Percentiles rank a stretch among this genome's conserved stretches.
These are phyloP conservation scores for Caenorhabditis wallacei DNA, from an alignment of 2,888 invertebrate genomes.

Conservation along the genomic window DNA sequence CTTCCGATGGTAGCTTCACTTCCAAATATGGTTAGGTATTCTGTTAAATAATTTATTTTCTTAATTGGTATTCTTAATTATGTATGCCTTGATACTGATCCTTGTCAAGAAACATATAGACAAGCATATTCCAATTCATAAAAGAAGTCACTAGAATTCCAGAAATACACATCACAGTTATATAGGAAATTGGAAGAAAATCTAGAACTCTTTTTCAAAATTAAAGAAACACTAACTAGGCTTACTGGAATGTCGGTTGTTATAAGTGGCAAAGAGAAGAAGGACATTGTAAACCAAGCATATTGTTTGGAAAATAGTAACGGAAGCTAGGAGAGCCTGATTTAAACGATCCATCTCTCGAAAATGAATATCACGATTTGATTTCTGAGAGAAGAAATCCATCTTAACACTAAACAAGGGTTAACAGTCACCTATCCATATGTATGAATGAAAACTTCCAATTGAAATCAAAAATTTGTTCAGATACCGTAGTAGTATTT, in stretches of 20 bases:
- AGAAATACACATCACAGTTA: not conserved
- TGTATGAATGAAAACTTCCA: too few relatives aligned
- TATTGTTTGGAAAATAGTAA: not conserved
- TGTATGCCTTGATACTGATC: constrained; percentile 27
- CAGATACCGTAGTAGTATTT: too few relatives aligned
- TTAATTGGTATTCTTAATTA: too few relatives aligned
- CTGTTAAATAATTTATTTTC: not conserved
- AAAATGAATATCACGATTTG: not conserved
- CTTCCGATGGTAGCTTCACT: constrained; percentile 2
- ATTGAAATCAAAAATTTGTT: too few relatives aligned
- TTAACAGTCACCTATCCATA: not conserved
- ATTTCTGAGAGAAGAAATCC: constrained; percentile 16
- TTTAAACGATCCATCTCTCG: not conserved
- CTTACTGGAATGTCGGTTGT: not conserved
- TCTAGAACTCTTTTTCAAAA: not conserved
- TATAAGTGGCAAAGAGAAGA: not conserved
- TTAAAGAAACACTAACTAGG: too few relatives aligned
- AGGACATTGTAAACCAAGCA: not conserved
- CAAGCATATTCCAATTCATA: not conserved
- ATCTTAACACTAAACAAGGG: not conserved
- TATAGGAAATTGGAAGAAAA: not conserved
- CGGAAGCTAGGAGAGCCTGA: not conserved
- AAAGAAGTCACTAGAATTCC: constrained; percentile 6
- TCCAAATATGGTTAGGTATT: constrained; percentile 1
- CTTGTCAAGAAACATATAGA: not conserved